phyloP scores from a whole-genome alignment of 2,113 vertebrate genomes.

The Bettongia penicillata region DNA sequence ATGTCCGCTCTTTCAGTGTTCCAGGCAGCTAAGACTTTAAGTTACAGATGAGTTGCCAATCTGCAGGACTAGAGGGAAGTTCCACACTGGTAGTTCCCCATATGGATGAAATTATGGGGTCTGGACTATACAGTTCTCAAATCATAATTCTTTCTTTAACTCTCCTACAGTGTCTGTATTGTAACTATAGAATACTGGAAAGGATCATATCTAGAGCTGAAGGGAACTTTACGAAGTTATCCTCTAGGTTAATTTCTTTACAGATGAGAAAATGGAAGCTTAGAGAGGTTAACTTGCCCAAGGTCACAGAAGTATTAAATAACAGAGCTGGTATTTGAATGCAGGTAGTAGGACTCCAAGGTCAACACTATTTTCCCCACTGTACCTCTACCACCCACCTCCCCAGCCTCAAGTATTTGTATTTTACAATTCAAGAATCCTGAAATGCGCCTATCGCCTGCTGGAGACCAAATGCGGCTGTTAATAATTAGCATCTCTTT shows the following conservation, averaged over 20 bases:
- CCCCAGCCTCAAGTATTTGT: not conserved
- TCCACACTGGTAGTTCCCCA: not conserved
- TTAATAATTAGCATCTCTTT: slow-evolving; percentile 81
- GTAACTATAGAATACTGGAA: not conserved
- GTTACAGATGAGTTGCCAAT: not conserved
- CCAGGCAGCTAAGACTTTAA: not conserved
- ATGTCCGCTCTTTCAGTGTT: not conserved
- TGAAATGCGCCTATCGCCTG: slow-evolving; percentile 73
- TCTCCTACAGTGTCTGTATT: not conserved
- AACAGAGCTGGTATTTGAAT: not conserved
- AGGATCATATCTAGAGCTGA: not conserved
- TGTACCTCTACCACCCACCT: too few relatives aligned
- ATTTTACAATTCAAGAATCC: not conserved
- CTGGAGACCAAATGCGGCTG: slow-evolving; percentile 55
- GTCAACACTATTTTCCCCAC: not conserved
- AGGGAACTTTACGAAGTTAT: not conserved
- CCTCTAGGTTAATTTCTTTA: not conserved
- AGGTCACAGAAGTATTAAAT: not conserved
- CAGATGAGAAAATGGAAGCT: not conserved
- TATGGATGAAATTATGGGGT: not conserved
- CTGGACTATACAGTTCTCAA: not conserved
- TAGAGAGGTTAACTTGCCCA: not conserved
- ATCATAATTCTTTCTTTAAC: not conserved
- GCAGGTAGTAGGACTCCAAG: not conserved
- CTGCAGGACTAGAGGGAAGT: not conserved